Percentiles rank a stretch among this genome's conserved stretches.
These are phyloP conservation scores for Dermatemys mawii DNA, from an alignment of 2,113 vertebrate genomes.

Conservation along the genomic window DNA sequence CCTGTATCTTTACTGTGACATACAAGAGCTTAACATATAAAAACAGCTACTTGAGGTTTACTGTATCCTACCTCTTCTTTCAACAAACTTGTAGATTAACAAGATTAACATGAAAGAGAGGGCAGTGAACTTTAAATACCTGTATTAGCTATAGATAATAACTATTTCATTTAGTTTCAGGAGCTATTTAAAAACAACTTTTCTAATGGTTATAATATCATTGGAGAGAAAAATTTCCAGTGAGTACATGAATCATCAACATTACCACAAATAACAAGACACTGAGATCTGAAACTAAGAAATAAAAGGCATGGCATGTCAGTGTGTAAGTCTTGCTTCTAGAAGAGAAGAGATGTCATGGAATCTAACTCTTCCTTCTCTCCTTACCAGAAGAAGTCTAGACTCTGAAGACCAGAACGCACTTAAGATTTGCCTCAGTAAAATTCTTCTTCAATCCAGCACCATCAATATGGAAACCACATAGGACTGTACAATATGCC, in stretches of 20 bases:
- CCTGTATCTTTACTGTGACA: neutral
- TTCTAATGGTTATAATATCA: neutral
- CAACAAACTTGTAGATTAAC: neutral
- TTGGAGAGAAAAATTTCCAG: neutral
- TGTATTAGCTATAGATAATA: neutral
- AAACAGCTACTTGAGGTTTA: neutral
- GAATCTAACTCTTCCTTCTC: constrained; percentile 11
- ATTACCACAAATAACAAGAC: neutral
- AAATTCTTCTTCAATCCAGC: constrained; percentile 37
- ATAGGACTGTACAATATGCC: constrained; percentile 41
- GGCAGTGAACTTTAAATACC: neutral
- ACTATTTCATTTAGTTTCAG: no score
- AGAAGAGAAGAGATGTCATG: neutral
- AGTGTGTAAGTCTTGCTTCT: constrained; percentile 10
- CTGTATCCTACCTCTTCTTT: neutral
- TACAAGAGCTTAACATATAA: neutral
- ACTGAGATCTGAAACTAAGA: neutral
- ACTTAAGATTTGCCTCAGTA: neutral
- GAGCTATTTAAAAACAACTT: neutral
- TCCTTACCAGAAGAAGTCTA: constrained; percentile 66
- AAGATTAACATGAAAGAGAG: neutral
- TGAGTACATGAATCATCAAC: neutral
- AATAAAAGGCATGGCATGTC: neutral
- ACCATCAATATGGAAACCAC: constrained; percentile 60
- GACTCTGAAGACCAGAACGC: constrained; percentile 82